Evolutionary conservation across 2,888 invertebrate genomes (phyloP).

Genomic region (Biston stratarius): DNA sequence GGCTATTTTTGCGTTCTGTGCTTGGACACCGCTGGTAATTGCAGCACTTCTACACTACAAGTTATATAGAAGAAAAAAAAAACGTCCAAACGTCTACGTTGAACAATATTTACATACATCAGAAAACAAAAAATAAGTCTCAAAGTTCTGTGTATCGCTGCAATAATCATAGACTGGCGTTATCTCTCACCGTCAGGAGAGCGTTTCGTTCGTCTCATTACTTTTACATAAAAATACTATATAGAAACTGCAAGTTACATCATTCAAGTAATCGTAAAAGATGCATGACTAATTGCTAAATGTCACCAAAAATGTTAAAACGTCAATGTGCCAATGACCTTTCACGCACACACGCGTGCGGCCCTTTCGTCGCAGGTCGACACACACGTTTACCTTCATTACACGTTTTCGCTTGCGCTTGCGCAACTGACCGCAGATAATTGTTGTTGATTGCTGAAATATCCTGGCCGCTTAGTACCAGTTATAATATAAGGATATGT

Average conservation of each 20-base stretch:
- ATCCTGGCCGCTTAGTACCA: slow-evolving; percentile 39
- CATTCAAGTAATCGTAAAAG: slow-evolving; percentile 6
- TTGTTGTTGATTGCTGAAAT: slow-evolving; percentile 49
- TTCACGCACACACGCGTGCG: slow-evolving; percentile 34
- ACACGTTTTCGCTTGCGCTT: slow-evolving; percentile 44
- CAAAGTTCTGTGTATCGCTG: too few relatives aligned
- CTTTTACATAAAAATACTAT: neutral
- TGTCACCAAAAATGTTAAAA: slow-evolving; percentile 30
- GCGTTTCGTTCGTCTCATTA: too few relatives aligned
- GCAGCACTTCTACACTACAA: too few relatives aligned
- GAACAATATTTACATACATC: too few relatives aligned
- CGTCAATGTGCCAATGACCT: slow-evolving; percentile 45
- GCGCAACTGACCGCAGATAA: slow-evolving; percentile 49
- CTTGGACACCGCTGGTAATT: too few relatives aligned
- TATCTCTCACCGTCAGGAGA: neutral
- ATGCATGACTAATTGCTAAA: slow-evolving; percentile 17
- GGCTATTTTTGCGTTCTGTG: too few relatives aligned
- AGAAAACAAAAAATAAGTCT: too few relatives aligned
- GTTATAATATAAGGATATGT: neutral
- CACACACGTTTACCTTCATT: slow-evolving; percentile 45
- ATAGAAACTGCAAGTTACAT: neutral
- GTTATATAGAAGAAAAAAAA: too few relatives aligned
- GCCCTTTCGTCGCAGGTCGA: slow-evolving; percentile 40
- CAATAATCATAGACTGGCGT: neutral
- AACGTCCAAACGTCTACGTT: too few relatives aligned